phyloP scores from a whole-genome alignment of 1,140 invertebrate species.

The Hypsibius dujardini region DNA sequence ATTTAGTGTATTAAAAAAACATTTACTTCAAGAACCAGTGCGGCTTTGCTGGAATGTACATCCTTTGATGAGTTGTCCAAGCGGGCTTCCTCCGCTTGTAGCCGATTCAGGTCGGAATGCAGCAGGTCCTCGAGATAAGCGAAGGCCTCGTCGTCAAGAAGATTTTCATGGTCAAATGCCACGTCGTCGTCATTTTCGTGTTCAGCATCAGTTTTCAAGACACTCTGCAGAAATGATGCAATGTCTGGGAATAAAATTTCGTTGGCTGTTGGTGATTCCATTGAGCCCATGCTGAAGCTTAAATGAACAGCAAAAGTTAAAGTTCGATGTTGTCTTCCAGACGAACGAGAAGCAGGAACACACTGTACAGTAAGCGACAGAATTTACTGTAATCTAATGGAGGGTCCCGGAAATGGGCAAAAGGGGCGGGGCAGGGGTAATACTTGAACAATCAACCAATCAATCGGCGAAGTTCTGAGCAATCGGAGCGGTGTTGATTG shows the following conservation, averaged over 20 bases:
- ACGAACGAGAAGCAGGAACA: no score
- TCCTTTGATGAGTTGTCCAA: background rate
- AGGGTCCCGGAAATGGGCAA: no score
- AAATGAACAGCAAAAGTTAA: no score
- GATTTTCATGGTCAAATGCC: background rate
- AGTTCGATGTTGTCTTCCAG: no score
- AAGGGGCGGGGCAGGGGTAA: no score
- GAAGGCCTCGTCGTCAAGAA: background rate
- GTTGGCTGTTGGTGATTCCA: no score
- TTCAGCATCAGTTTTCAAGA: background rate
- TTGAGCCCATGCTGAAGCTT: no score
- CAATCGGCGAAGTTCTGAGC: no score
- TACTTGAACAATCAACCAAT: no score
- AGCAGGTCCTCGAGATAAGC: background rate
- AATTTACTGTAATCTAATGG: no score
- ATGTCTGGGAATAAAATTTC: background rate
- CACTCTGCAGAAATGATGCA: background rate
- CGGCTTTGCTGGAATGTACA: background rate
- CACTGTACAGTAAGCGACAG: no score
- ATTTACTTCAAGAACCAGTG: conserved; percentile 3
- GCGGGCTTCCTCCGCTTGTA: background rate
- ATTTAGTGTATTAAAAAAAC: background rate
- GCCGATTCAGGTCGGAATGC: background rate
- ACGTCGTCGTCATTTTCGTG: background rate
- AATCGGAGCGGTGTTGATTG: no score